Percentiles rank a stretch among this genome's conserved stretches.
These are phyloP conservation scores for Suncus etruscus DNA, from an alignment of 2,113 vertebrate species.

Conservation along the genomic window DNA sequence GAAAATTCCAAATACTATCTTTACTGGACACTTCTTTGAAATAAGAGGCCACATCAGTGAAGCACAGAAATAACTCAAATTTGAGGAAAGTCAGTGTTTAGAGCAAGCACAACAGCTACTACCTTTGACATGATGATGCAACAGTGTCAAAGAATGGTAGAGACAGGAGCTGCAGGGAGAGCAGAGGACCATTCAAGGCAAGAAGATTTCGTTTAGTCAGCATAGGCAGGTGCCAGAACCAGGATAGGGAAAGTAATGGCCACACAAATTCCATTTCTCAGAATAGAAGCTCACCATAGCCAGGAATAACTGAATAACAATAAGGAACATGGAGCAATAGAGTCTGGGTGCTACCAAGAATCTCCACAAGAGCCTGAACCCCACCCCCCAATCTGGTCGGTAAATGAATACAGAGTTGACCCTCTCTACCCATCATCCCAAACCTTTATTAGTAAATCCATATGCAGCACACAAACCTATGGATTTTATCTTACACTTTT, in stretches of 20 bases:
- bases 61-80: background rate
- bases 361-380: background rate
- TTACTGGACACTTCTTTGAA: too few species aligned
- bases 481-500: constrained; percentile 7
- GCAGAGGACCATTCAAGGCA: background rate
- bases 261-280: background rate
- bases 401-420: background rate
- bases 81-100: background rate
- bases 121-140: background rate
- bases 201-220: background rate
- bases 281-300: background rate
- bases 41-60: background rate
- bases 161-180: background rate
- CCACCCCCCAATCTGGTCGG: accelerated
- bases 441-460: background rate
- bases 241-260: background rate
- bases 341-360: background rate
- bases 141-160: too few species aligned
- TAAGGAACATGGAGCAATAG: background rate
- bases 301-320: background rate
- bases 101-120: accelerated
- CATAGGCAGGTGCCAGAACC: background rate
- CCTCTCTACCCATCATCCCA: background rate
- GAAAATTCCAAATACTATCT: too few species aligned
- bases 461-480: background rate